Evolutionary conservation across 2,888 invertebrate genomes (phyloP).

Genomic region (Emmelina monodactyla): DNA sequence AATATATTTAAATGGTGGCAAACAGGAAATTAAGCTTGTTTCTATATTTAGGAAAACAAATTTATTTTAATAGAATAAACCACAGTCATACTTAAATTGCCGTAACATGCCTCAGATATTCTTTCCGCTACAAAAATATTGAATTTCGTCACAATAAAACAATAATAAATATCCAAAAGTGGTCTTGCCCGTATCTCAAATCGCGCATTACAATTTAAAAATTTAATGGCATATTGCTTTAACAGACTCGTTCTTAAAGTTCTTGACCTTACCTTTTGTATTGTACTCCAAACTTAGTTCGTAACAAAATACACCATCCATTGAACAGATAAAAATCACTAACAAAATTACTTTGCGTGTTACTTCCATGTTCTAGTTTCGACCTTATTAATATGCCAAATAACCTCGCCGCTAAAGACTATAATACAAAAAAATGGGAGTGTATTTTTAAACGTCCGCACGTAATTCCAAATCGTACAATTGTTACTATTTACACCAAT

Average conservation of each 20-base stretch:
- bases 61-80: too few species aligned
- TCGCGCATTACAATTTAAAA: neutral
- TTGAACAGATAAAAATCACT: conserved; percentile 55
- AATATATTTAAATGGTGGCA: neutral
- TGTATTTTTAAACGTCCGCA: neutral
- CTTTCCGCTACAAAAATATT: too few species aligned
- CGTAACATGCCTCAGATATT: too few species aligned
- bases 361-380: conserved; percentile 39
- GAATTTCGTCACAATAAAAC: too few species aligned
- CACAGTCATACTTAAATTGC: too few species aligned
- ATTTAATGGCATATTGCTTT: neutral
- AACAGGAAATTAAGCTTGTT: neutral
- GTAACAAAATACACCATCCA: conserved; percentile 31
- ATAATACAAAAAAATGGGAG: neutral
- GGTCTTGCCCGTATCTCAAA: too few species aligned
- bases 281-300: neutral
- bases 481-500: neutral
- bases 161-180: too few species aligned
- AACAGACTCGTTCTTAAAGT: neutral
- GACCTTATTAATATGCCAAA: conserved; percentile 25
- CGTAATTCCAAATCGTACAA: neutral
- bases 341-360: conserved; percentile 48
- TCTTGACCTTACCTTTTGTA: neutral
- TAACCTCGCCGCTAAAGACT: conserved; percentile 1
- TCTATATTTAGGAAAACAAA: too few species aligned